These are phyloP conservation scores for Agapornis roseicollis DNA, from an alignment of 2,113 vertebrate species.

Conservation along the genomic window DNA sequence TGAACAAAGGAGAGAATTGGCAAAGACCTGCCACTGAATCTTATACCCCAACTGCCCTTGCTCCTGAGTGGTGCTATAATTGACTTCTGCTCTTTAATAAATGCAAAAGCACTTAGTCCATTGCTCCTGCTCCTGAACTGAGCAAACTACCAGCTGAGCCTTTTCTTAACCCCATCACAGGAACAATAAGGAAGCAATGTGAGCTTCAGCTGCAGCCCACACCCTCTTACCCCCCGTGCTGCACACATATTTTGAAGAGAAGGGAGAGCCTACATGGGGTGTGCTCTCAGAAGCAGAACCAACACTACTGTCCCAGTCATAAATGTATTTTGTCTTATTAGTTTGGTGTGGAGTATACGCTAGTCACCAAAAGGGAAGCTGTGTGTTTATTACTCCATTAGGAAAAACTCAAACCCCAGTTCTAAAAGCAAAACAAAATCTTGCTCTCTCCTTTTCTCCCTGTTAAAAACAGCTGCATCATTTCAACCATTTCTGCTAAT, in stretches of 20 bases:
- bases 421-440: not conserved
- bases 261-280: not conserved
- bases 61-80: not conserved
- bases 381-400: not conserved
- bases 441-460: not conserved
- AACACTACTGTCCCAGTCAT: not conserved
- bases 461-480: not conserved
- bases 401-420: not conserved
- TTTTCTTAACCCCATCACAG: not conserved
- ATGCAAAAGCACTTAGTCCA: not conserved
- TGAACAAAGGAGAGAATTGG: not conserved
- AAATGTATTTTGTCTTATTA: not conserved
- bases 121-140: not conserved
- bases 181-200: not conserved
- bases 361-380: not conserved
- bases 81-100: constrained; percentile 10
- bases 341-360: not conserved
- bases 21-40: not conserved
- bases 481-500: not conserved
- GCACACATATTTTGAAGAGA: not conserved
- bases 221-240: not conserved
- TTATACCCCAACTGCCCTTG: not conserved
- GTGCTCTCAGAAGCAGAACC: not conserved
- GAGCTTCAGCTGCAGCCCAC: not conserved
- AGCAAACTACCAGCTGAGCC: not conserved